Evolutionary conservation across 1,140 invertebrate genomes (phyloP).

Genomic region (Stratiolaelaps scimitus): DNA sequence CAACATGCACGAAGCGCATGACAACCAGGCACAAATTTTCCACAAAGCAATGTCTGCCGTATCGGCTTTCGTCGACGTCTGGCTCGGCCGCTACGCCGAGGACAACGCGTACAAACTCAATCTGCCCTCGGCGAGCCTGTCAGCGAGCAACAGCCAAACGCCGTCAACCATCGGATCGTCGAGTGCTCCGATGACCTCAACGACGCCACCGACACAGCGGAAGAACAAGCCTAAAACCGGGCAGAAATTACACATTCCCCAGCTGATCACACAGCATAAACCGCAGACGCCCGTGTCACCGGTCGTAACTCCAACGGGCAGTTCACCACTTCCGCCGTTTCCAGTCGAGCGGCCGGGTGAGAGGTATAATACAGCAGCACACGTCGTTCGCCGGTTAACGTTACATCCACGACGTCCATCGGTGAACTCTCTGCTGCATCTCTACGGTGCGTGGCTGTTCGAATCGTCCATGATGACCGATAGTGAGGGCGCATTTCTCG

Average conservation of each 20-base stretch:
- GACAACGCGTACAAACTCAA: slow-evolving; percentile 7
- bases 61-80: slow-evolving; percentile 66
- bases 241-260: slow-evolving; percentile 24
- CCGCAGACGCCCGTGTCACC: slow-evolving; percentile 32
- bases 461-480: slow-evolving; percentile 56
- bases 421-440: slow-evolving; percentile 81
- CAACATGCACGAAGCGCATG: slow-evolving; percentile 8
- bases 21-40: slow-evolving; percentile 61
- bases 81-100: slow-evolving; percentile 8
- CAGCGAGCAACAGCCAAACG: neutral
- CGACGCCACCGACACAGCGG: neutral
- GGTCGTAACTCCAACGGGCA: slow-evolving; percentile 33
- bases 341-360: slow-evolving; percentile 12
- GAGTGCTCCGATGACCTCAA: neutral
- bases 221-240: slow-evolving; percentile 20
- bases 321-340: slow-evolving; percentile 30
- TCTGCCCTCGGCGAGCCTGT: neutral
- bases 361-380: neutral
- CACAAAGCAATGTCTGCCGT: slow-evolving; percentile 83
- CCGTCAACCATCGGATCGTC: slow-evolving; percentile 10
- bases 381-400: slow-evolving; percentile 27
- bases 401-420: slow-evolving; percentile 52
- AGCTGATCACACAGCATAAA: slow-evolving; percentile 32
- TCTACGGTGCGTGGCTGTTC: slow-evolving; percentile 93
- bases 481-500: slow-evolving; percentile 30